Conservation (phyloP, 2,113 vertebrate species). For the Syngnathoides biaculeatus region DNA sequence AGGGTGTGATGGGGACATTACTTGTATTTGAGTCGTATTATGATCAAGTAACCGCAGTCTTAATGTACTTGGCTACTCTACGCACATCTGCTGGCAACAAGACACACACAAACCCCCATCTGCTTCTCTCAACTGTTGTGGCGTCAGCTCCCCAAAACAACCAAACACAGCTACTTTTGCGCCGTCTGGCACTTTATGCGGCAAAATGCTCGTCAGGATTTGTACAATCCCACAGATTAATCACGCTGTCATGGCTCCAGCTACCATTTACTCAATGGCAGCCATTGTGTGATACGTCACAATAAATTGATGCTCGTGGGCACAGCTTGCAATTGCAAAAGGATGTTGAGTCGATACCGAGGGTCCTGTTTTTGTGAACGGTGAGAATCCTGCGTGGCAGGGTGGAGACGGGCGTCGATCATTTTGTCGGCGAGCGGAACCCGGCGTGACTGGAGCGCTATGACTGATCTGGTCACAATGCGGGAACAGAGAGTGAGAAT, state of each 20-base stretch:
- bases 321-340: conserved; percentile 20
- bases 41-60: not conserved
- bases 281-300: conserved; percentile 37
- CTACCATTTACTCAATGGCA: conserved; percentile 30
- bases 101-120: conserved; percentile 43
- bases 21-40: too few relatives aligned
- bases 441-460: too few relatives aligned
- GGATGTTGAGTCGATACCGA: not conserved
- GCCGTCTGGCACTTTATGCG: conserved; percentile 23
- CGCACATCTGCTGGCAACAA: not conserved
- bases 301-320: conserved; percentile 38
- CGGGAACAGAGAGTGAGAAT: too few relatives aligned
- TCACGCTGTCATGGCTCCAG: conserved; percentile 45
- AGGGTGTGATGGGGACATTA: too few relatives aligned
- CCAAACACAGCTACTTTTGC: conserved; percentile 52
- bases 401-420: too few relatives aligned
- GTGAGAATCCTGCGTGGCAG: too few relatives aligned
- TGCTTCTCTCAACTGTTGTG: conserved; percentile 52
- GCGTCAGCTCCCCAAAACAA: conserved; percentile 61
- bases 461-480: too few relatives aligned
- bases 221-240: conserved; percentile 43
- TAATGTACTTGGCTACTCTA: not conserved
- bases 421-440: too few relatives aligned
- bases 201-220: conserved; percentile 50
- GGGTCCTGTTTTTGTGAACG: too few relatives aligned